Evolutionary conservation across 2,113 vertebrate genomes (phyloP).

Genomic region (Neogobius melanostomus): DNA sequence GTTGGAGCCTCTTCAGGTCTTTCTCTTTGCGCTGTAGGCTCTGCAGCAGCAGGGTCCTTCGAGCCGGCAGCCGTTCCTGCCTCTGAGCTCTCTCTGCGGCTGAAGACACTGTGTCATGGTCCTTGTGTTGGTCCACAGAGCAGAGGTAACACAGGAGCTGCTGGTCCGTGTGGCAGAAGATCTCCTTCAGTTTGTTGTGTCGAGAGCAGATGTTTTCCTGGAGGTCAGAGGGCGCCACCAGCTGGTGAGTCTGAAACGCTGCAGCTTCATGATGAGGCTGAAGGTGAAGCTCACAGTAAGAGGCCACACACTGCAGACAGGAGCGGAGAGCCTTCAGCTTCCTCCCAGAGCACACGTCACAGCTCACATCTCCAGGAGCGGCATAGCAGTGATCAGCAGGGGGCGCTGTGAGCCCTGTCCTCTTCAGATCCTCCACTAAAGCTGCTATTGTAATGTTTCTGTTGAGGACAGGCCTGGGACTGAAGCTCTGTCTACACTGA

Average conservation of each 20-base stretch:
- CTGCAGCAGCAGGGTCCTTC: neutral
- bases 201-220: conserved; percentile 2
- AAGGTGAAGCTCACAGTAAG: conserved; percentile 1
- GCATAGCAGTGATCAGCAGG: conserved; percentile 1
- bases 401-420: neutral
- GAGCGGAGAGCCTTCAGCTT: conserved; percentile 4
- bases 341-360: conserved; percentile 4
- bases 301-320: conserved; percentile 3
- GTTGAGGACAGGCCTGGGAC: neutral
- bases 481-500: neutral
- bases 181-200: conserved; percentile 1
- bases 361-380: conserved; percentile 6
- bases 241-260: conserved; percentile 3
- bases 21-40: neutral
- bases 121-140: conserved; percentile 1
- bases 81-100: conserved; percentile 1
- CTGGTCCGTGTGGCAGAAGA: conserved; percentile 3
- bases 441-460: neutral
- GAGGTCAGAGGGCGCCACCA: conserved; percentile 2
- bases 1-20: neutral
- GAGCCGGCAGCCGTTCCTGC: neutral
- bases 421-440: conserved; percentile 2
- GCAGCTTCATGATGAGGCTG: conserved; percentile 4
- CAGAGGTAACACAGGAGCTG: conserved; percentile 1
- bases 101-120: neutral